A percentile compares a stretch with the other conserved stretches of the same genome.
Evolutionary conservation across 2,797 vertebrate genomes (phyloP).

Genomic region (Nyctalus aviator): DNA sequence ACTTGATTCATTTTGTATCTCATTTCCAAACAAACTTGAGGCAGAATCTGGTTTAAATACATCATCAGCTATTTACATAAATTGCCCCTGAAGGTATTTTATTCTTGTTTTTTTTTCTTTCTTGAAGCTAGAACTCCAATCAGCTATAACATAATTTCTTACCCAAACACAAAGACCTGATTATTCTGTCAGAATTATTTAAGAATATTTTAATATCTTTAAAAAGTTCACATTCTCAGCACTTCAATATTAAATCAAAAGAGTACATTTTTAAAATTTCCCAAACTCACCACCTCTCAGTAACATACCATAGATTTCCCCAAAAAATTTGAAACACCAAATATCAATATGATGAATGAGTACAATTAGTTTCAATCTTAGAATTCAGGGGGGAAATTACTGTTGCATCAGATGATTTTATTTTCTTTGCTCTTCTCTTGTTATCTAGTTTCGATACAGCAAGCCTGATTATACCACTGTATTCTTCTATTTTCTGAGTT

Average conservation of each 20-base stretch:
- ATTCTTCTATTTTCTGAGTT: slow-evolving; percentile 25
- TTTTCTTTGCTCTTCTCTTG: not conserved
- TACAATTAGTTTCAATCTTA: not conserved
- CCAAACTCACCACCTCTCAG: not conserved
- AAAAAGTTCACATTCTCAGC: not conserved
- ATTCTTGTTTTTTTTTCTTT: not conserved
- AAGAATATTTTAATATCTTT: slow-evolving; percentile 43
- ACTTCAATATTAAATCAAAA: slow-evolving; percentile 27
- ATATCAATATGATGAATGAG: not conserved
- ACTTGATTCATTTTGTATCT: slow-evolving; percentile 47
- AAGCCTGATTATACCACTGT: not conserved
- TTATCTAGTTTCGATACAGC: not conserved
- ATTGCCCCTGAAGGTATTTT: not conserved
- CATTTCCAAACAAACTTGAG: slow-evolving; percentile 51
- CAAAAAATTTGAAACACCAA: not conserved
- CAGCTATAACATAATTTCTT: slow-evolving; percentile 24
- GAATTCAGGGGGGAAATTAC: not conserved
- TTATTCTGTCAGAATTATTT: slow-evolving; percentile 47
- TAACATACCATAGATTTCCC: not conserved
- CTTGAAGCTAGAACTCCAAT: not conserved
- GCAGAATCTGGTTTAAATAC: slow-evolving; percentile 19
- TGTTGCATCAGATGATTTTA: not conserved
- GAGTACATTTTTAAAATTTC: not conserved
- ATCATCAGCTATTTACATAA: slow-evolving; percentile 41
- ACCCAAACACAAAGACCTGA: not conserved